Base-by-base conservation (phyloP, 2,797 vertebrate genomes). In the Ptychobarbus kaznakovi region DNA sequence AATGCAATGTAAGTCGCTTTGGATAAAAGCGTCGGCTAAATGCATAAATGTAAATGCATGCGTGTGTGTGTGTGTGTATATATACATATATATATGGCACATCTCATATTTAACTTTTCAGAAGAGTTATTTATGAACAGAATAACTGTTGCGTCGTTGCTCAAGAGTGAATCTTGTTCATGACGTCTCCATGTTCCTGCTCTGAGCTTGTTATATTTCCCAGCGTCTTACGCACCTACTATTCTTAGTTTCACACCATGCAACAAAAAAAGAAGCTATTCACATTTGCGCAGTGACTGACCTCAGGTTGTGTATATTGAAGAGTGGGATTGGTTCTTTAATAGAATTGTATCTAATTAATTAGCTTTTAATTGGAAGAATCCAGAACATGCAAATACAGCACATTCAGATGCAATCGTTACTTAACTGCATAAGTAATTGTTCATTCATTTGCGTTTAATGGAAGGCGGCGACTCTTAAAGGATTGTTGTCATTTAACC, bases 281-380 rank as follows among this genome's bases (percentile, higher is more conserved):
- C 91, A 90, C 92, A 91, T 93, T 94, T 92, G 91, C 93, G 93
- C 90, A 92, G 90, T 86, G 91, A 78, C 77, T 93, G 94, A 95
- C 94, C 94, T 91, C 81, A 82, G 92, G 92, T 94, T 94, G 93
- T 94, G 93, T 94, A 90, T 95, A 95, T 96, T 95, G 94, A 95
- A 95, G 93, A 95, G 92, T 91, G 92, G 93, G 94, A 95, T 95
- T 95, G 95, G 93, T 95, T 94, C 94, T 93, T 93, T 95, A 95
- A 96, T 95, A 94, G 95, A 95, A 95, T 95, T 95, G 93, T 94
- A 93, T 95, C 94, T 94, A 95, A 96, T 96, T 95, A 95, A 96
- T 95, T 96, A 95, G 94, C 93, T 95, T 95, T 95, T 95, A 95
- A 96, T 96, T 95, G 94, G 89, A 90, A 92, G 92, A 95, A 93